Conservation (phyloP, 2,797 vertebrate genomes). For the Coluber constrictor region DNA sequence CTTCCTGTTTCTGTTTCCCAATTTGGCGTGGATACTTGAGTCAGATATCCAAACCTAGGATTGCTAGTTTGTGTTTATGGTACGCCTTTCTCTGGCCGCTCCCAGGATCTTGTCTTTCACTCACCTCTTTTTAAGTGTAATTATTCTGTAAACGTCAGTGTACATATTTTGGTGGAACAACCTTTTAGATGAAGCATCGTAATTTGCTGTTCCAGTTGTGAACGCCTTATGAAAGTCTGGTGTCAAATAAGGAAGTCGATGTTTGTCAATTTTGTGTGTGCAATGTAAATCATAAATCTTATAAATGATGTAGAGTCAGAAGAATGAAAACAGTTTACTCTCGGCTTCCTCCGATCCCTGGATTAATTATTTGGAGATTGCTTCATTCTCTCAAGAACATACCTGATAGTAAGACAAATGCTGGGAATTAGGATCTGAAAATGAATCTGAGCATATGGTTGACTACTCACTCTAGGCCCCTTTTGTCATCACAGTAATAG, state of each 20-base stretch:
- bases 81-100: background rate
- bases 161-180: background rate
- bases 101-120: background rate
- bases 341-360: background rate
- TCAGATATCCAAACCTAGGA: background rate
- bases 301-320: background rate
- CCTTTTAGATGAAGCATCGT: background rate
- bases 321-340: background rate
- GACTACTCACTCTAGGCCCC: background rate
- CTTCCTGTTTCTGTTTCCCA: background rate
- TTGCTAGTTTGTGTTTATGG: background rate
- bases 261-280: background rate
- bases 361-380: background rate
- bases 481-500: background rate
- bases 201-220: background rate
- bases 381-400: background rate
- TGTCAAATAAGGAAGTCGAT: background rate
- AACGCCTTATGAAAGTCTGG: background rate
- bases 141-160: background rate
- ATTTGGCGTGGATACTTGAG: background rate
- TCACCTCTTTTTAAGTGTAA: background rate
- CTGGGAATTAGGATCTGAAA: background rate
- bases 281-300: background rate
- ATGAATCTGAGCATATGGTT: constrained; percentile 1
- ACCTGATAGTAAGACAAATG: constrained; percentile 1